These are phyloP conservation scores for Geotrupes spiniger DNA, from an alignment of 2,888 invertebrate species.

Conservation along the genomic window DNA sequence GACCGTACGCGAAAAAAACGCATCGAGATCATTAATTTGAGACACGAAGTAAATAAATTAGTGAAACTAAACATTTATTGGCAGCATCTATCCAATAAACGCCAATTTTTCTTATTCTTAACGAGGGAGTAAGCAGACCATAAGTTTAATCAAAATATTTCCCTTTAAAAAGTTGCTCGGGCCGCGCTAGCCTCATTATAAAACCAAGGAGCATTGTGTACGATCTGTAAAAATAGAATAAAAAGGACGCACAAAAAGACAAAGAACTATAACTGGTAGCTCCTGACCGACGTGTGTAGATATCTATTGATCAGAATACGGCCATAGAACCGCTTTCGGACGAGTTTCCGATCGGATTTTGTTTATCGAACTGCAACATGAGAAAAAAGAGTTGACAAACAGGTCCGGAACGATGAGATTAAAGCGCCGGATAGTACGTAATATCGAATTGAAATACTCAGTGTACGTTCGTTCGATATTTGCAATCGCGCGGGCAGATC, in stretches of 20 bases:
- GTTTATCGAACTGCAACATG: constrained; percentile 35
- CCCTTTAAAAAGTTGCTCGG: constrained; percentile 15
- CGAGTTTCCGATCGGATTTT: constrained; percentile 34
- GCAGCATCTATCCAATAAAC: too few species aligned
- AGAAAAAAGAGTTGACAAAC: constrained; percentile 30
- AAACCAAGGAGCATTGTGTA: constrained; percentile 31
- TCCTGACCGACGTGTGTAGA: constrained; percentile 33
- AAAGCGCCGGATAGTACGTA: constrained; percentile 12
- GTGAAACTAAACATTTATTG: too few species aligned
- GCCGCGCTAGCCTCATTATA: constrained; percentile 27
- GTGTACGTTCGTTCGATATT: too few species aligned
- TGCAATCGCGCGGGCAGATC: too few species aligned
- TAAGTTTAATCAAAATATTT: constrained; percentile 20
- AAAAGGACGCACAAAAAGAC: constrained; percentile 23
- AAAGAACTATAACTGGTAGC: constrained; percentile 34
- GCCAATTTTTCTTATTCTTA: background rate
- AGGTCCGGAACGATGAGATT: constrained; percentile 31
- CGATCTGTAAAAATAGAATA: constrained; percentile 17
- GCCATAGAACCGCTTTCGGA: constrained; percentile 32
- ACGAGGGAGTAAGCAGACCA: constrained; percentile 7
- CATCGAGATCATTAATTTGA: too few species aligned
- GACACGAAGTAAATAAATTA: too few species aligned
- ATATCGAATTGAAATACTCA: too few species aligned
- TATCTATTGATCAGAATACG: constrained; percentile 35
- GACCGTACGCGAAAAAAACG: too few species aligned